Conservation (phyloP, 2,888 invertebrate genomes). For the Epiblema foenella region DNA sequence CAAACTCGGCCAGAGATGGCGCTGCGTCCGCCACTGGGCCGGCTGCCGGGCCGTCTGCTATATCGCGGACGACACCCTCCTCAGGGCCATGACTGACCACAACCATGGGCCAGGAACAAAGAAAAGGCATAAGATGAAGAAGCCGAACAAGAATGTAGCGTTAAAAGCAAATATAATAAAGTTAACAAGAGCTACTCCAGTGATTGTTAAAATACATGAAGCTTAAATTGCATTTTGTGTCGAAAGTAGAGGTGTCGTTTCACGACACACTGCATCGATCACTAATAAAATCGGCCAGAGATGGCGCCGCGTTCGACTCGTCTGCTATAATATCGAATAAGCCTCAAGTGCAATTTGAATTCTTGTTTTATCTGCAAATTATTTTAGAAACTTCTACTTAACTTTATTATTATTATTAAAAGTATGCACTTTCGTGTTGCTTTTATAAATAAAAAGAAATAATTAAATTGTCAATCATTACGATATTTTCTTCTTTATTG, state of each 20-base stretch:
- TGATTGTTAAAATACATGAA: not conserved
- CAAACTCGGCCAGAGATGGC: slow-evolving; percentile 49
- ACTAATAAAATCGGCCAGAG: slow-evolving; percentile 43
- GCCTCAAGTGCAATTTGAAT: too few relatives aligned
- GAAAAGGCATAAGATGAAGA: not conserved
- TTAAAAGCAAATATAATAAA: not conserved
- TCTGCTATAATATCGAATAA: slow-evolving; percentile 49
- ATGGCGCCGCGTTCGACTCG: slow-evolving; percentile 52
- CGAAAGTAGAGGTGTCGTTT: too few relatives aligned
- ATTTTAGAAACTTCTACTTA: too few relatives aligned
- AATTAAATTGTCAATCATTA: too few relatives aligned
- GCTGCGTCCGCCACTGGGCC: slow-evolving; percentile 50
- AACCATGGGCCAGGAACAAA: slow-evolving; percentile 48
- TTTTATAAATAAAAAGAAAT: too few relatives aligned
- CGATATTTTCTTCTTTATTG: not conserved
- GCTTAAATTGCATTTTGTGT: too few relatives aligned
- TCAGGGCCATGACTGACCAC: slow-evolving; percentile 52
- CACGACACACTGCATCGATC: too few relatives aligned
- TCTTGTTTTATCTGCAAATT: too few relatives aligned
- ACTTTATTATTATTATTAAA: too few relatives aligned
- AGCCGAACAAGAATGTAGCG: too few relatives aligned
- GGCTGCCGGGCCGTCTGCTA: slow-evolving; percentile 51
- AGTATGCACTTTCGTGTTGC: too few relatives aligned
- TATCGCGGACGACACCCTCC: slow-evolving; percentile 48
- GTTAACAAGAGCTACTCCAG: not conserved